Percentiles rank a stretch among this genome's conserved stretches.
Conservation (phyloP, 2,888 invertebrate genomes). For the Andricus quercusramuli region DNA sequence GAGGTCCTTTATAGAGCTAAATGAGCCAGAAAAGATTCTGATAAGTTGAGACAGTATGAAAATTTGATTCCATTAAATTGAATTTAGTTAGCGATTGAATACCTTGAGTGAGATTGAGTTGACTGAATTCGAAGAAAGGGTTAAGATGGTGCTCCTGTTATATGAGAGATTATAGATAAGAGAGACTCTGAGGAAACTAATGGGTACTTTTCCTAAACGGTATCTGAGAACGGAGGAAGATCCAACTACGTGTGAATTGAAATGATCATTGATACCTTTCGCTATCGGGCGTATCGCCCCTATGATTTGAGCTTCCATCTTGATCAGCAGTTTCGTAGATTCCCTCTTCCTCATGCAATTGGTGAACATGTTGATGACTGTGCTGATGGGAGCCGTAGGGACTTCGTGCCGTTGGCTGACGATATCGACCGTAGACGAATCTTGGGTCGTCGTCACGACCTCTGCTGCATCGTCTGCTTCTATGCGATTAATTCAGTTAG, state of each 20-base stretch:
- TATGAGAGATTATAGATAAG: not conserved
- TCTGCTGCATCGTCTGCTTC: constrained; percentile 82
- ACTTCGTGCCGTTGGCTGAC: constrained; percentile 83
- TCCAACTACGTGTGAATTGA: constrained; percentile 52
- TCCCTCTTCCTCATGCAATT: constrained; percentile 87
- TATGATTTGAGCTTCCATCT: constrained; percentile 84
- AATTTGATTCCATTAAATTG: too few relatives aligned
- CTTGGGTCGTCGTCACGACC: constrained; percentile 85
- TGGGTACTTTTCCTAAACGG: constrained; percentile 8
- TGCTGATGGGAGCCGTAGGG: constrained; percentile 79
- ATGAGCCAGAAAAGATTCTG: too few relatives aligned
- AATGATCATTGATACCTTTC: constrained; percentile 85
- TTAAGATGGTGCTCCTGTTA: not conserved
- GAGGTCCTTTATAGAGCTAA: too few relatives aligned
- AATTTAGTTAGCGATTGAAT: too few relatives aligned
- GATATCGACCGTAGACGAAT: constrained; percentile 84
- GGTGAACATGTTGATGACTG: constrained; percentile 81
- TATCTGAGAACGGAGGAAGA: constrained; percentile 3
- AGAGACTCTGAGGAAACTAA: not conserved
- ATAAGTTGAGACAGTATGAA: too few relatives aligned
- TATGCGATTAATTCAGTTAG: constrained; percentile 69
- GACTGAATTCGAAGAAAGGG: not conserved
- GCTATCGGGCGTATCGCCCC: constrained; percentile 91
- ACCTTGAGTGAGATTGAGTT: not conserved
- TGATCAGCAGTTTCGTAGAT: constrained; percentile 93